Conservation (phyloP, 2,113 vertebrate genomes). For the Lampris incognitus region DNA sequence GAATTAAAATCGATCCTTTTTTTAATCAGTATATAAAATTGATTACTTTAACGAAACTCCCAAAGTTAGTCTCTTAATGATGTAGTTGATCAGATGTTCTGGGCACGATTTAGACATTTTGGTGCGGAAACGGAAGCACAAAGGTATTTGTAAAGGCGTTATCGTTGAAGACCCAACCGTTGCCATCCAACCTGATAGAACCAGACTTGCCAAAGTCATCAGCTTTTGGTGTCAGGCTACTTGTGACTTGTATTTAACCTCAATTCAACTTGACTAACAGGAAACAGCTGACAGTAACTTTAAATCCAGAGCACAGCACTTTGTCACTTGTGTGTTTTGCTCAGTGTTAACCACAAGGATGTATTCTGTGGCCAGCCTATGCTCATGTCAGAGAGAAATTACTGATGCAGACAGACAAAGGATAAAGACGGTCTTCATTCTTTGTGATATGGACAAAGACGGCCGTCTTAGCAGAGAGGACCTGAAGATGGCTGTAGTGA, state of each 20-base stretch:
- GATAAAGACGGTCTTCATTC: conserved; percentile 63
- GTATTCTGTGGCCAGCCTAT: neutral
- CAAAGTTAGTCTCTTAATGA: too few species aligned
- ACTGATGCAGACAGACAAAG: conserved; percentile 4
- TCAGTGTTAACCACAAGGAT: neutral
- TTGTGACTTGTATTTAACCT: neutral
- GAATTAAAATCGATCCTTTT: too few species aligned
- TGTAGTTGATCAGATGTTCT: too few species aligned
- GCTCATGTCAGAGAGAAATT: neutral
- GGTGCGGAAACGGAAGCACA: neutral
- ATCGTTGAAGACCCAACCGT: too few species aligned
- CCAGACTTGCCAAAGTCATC: neutral
- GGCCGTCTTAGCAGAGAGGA: conserved; percentile 81
- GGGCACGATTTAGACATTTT: too few species aligned
- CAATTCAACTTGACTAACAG: neutral
- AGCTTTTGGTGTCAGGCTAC: too few species aligned
- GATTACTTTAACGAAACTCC: too few species aligned
- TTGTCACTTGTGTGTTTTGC: neutral
- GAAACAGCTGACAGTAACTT: neutral
- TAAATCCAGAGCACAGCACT: too few species aligned
- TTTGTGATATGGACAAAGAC: conserved; percentile 72
- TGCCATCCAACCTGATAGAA: too few species aligned
- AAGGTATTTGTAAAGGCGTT: neutral
- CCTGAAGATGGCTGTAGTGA: conserved; percentile 78
- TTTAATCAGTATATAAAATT: too few species aligned